A percentile compares a stretch with the other conserved stretches of the same genome.
Conservation (phyloP, 2,113 vertebrate genomes). For the Taxidea taxus region DNA sequence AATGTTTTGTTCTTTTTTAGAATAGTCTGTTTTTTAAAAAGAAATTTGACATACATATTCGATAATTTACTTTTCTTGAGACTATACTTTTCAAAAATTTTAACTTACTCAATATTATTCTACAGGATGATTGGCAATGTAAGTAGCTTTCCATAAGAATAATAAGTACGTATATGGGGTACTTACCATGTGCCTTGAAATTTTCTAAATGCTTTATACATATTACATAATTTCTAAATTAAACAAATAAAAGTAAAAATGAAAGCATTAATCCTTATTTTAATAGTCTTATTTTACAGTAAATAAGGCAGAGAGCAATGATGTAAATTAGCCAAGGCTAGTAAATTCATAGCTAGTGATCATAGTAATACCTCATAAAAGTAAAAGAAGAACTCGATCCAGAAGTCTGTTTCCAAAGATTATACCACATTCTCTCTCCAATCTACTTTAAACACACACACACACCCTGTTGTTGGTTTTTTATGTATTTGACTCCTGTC, state of each 20-base stretch:
- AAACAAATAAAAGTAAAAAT: not conserved
- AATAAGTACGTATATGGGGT: not conserved
- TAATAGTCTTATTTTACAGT: not conserved
- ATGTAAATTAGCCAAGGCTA: not conserved
- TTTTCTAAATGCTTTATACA: not conserved
- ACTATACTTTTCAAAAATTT: not conserved
- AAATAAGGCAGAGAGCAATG: not conserved
- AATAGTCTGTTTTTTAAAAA: not conserved
- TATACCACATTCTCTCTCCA: not conserved
- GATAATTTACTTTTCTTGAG: not conserved
- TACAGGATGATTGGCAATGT: not conserved
- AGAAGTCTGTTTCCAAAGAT: not conserved
- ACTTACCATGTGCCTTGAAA: not conserved
- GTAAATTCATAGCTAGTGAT: not conserved
- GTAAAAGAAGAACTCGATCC: not conserved
- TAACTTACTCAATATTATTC: not conserved
- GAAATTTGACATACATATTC: not conserved
- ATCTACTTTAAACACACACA: not conserved
- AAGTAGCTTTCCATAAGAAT: not conserved
- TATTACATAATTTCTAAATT: not conserved
- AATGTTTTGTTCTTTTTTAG: constrained; percentile 15
- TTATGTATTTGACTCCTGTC: not conserved
- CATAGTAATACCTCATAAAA: not conserved
- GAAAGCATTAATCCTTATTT: not conserved
- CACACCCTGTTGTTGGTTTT: not conserved